Percentiles rank a stretch among this genome's conserved stretches.
phyloP scores from a whole-genome alignment of 1,140 invertebrate genomes.

The Diorhabda carinulata region DNA sequence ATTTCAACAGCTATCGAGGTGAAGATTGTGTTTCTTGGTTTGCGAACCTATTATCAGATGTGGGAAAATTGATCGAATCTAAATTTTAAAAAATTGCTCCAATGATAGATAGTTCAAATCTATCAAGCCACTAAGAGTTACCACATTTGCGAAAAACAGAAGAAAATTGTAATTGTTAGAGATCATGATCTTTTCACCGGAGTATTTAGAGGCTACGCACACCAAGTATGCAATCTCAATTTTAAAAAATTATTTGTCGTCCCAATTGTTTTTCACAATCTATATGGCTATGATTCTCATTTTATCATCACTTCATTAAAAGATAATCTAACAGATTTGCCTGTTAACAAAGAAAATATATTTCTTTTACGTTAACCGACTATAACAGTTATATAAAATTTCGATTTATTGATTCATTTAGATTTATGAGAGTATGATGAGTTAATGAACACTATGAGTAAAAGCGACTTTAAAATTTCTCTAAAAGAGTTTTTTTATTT shows the following conservation, averaged over 20 bases:
- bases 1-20: background rate
- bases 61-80: background rate
- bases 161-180: too few species aligned
- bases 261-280: too few species aligned
- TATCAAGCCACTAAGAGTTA: background rate
- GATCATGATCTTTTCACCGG: too few species aligned
- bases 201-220: too few species aligned
- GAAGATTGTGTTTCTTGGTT: background rate
- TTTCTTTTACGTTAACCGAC: background rate
- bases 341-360: background rate
- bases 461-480: background rate
- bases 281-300: background rate
- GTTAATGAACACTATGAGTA: background rate
- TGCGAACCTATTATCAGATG: background rate
- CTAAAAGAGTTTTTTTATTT: background rate
- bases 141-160: background rate
- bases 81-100: background rate
- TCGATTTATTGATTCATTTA: background rate
- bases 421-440: background rate
- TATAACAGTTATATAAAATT: background rate
- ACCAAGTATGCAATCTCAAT: too few species aligned
- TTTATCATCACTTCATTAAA: background rate
- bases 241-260: too few species aligned
- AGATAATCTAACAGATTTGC: background rate
- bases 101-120: background rate